Percentiles rank a stretch among this genome's conserved stretches.
Evolutionary conservation across 2,888 invertebrate genomes (phyloP).

Genomic region (Allacma fusca): DNA sequence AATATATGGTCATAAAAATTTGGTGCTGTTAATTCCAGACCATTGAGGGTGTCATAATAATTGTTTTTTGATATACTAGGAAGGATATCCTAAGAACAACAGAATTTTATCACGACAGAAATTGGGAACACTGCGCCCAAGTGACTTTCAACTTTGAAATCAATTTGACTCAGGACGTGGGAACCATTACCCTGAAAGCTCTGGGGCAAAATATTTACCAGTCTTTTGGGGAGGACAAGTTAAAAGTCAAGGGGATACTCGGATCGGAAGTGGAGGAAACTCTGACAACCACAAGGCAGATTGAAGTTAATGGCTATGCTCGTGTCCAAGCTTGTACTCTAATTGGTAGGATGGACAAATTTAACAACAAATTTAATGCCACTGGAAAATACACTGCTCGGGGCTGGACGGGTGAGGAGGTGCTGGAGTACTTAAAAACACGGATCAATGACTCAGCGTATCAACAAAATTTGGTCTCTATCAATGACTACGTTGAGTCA

Average conservation of each 20-base stretch:
- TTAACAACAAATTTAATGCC: neutral
- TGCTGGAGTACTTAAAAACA: neutral
- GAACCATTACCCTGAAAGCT: too few relatives aligned
- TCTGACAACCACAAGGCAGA: neutral
- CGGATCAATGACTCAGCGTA: neutral
- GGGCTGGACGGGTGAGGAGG: conserved; percentile 18
- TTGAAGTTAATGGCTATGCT: neutral
- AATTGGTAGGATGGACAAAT: neutral
- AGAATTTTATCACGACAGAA: neutral
- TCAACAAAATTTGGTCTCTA: neutral
- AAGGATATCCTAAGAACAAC: neutral
- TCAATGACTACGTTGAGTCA: neutral
- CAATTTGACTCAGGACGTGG: too few relatives aligned
- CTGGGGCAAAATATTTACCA: too few relatives aligned
- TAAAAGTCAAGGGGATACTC: too few relatives aligned
- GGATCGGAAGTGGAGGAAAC: neutral
- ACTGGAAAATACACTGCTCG: neutral
- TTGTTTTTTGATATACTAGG: neutral
- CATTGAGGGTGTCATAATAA: too few relatives aligned
- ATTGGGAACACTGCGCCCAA: too few relatives aligned
- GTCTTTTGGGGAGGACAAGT: too few relatives aligned
- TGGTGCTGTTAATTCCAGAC: too few relatives aligned
- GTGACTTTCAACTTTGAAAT: too few relatives aligned
- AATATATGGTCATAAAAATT: too few relatives aligned
- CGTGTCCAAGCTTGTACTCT: neutral